Evolutionary conservation across 2,797 vertebrate genomes (phyloP), one percentile per base, ranked within the genome.

Genomic region (Xenops minutus): DNA sequence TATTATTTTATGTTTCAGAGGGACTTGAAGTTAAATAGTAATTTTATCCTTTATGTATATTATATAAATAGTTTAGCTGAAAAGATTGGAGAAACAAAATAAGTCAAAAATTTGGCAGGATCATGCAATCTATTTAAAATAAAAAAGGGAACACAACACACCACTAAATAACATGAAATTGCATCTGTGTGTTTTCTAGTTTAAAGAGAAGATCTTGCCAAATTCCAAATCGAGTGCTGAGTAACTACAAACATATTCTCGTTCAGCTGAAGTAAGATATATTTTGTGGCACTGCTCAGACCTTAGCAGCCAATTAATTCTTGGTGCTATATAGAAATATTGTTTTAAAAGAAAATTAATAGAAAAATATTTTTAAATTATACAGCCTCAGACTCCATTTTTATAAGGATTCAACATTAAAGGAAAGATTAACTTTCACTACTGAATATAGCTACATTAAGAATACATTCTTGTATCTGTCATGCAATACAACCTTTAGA

Each of bases 51-150:
- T 91, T 62, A 86, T 56, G 10, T 26, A 46, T 63, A 72, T 88
- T 86, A 81, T 14, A 85, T 81, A 91, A 94, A 91, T 91, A 94
- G 82, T 84, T 89, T 21, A 37, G 22, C 83, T 59, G n/a, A 34
- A 93, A 89, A 92, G 32, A 92, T 56, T 52, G 67, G 20, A 93
- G 58, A 83, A 94, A 93, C 39, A 84, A 93, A 92, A 92, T 52
- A 4, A 72, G 43, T 83, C 62, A 39, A 78, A 91, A 92, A 80
- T 82, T 76, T 93, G 82, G 86, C 90, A 95, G 52, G 37, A 71
- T 79, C 29, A 41, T 30, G 34, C 18, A 69, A 84, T 73, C 72
- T 85, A 92, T 91, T 96, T 91, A 72, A 96, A 93, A 92, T 85
- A 78, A 68, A 88, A 79, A 91, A 88, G 23, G 18, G 69, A 95